phyloP scores from a whole-genome alignment of 2,888 invertebrate species.

The Drosophila birchii region DNA sequence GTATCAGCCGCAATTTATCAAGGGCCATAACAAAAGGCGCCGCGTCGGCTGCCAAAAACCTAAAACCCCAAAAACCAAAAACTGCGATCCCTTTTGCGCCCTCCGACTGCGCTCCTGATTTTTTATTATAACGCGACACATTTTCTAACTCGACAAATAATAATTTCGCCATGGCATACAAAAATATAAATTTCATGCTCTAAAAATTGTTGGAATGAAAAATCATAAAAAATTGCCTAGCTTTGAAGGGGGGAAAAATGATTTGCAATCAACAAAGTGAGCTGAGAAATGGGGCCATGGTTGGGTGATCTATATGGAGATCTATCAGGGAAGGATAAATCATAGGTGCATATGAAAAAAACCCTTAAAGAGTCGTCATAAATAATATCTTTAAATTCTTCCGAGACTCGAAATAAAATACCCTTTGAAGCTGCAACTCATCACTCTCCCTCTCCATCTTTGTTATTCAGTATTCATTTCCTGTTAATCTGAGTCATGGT shows the following conservation, averaged over 20 bases:
- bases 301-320: slow-evolving; percentile 18
- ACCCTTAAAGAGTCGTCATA: no score
- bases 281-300: slow-evolving; percentile 36
- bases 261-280: slow-evolving; percentile 63
- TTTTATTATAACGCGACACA: slow-evolving; percentile 56
- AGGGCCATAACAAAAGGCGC: slow-evolving; percentile 78
- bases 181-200: slow-evolving; percentile 78
- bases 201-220: slow-evolving; percentile 64
- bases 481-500: slow-evolving; percentile 6
- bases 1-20: slow-evolving; percentile 81
- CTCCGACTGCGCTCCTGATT: slow-evolving; percentile 30
- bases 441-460: background rate
- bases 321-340: background rate
- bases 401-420: background rate
- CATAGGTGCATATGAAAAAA: background rate
- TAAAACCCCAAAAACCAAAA: slow-evolving; percentile 69
- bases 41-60: slow-evolving; percentile 79
- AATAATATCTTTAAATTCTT: background rate
- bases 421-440: background rate
- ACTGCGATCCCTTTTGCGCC: slow-evolving; percentile 29
- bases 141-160: slow-evolving; percentile 76
- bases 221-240: slow-evolving; percentile 27
- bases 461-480: background rate
- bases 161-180: slow-evolving; percentile 60
- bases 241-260: slow-evolving; percentile 40